Evolutionary conservation across 2,113 vertebrate species (phyloP).

Genomic region (Cyrtonyx montezumae): DNA sequence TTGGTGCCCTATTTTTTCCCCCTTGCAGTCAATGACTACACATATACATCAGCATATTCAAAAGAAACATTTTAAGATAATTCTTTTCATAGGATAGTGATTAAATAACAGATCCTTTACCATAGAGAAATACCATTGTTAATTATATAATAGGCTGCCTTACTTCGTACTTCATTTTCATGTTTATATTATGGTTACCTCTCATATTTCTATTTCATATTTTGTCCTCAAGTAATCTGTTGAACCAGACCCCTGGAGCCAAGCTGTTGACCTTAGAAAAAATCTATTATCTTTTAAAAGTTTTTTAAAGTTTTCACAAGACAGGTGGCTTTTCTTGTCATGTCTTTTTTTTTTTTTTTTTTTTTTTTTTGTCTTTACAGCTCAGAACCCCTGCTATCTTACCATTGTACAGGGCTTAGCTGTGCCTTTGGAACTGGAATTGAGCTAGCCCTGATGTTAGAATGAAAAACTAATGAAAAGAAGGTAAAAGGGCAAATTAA

Average conservation of each 20-base stretch:
- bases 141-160: not conserved
- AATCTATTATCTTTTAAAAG: not conserved
- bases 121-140: not conserved
- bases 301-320: not conserved
- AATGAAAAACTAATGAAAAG: not conserved
- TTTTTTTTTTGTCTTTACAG: not conserved
- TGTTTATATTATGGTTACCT: conserved; percentile 10
- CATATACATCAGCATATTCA: not conserved
- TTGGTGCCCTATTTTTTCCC: not conserved
- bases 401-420: fast-evolving
- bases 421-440: not conserved
- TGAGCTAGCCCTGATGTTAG: not conserved
- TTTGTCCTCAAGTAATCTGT: not conserved
- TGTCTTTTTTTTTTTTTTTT: not conserved
- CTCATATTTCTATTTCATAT: conserved; percentile 29
- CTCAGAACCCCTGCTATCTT: not conserved
- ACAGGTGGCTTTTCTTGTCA: not conserved
- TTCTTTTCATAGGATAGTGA: not conserved
- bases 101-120: conserved; percentile 31
- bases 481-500: not conserved
- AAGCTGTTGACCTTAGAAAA: not conserved
- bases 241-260: not conserved
- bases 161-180: not conserved
- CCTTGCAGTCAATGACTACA: not conserved
- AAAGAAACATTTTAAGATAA: conserved; percentile 10